Conservation (phyloP, 2,113 vertebrate species). For the Saccopteryx bilineata region DNA sequence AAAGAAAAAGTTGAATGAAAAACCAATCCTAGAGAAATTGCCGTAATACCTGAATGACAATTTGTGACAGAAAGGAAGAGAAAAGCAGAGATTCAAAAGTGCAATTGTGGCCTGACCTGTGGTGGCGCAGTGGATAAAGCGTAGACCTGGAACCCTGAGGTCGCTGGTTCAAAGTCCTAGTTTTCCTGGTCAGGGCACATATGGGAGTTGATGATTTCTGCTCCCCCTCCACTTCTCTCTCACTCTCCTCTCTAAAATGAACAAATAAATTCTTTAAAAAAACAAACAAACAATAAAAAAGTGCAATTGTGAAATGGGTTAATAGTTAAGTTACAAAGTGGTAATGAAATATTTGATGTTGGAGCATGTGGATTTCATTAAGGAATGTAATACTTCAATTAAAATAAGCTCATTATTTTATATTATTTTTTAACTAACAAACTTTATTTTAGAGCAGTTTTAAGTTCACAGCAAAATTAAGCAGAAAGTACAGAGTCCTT, state of each 20-base stretch:
- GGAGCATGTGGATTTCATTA: neutral
- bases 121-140: too few relatives aligned
- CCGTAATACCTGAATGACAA: constrained; percentile 9
- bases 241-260: too few relatives aligned
- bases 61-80: neutral
- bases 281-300: neutral
- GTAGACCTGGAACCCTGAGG: too few relatives aligned
- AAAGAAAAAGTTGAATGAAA: constrained; percentile 19
- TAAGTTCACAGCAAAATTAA: neutral
- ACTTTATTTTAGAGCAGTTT: neutral
- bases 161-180: too few relatives aligned
- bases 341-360: too few relatives aligned
- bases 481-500: neutral
- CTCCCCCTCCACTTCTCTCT: too few relatives aligned
- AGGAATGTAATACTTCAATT: constrained; percentile 31
- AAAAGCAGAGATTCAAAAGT: constrained; percentile 39
- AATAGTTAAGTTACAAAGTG: neutral
- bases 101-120: neutral
- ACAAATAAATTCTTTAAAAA: too few relatives aligned
- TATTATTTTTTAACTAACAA: neutral
- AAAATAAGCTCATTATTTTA: neutral
- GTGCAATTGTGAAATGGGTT: neutral
- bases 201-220: too few relatives aligned
- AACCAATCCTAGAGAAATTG: neutral
- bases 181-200: too few relatives aligned